Evolutionary conservation across 2,797 vertebrate genomes (phyloP), one percentile per base, ranked within the genome.

Genomic region (Acipenser oxyrinchus): DNA sequence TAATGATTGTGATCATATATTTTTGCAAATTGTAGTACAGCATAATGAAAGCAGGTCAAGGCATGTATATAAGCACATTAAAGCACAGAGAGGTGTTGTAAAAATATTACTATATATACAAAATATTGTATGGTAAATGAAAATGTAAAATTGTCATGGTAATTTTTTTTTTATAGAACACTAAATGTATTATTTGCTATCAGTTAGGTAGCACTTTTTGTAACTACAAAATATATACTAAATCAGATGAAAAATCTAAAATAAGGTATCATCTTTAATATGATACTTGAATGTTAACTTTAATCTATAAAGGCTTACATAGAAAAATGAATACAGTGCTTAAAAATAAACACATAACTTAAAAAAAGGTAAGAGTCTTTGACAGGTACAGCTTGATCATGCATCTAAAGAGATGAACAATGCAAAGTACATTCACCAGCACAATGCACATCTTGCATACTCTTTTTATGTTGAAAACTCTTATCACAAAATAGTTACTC

Each of bases 371-470:
- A 78, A 85, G 18, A 1, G 82, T 81, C 66, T 83, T 71, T 76
- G 78, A 83, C 81, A 78, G 75, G 76, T 71, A 81, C 76, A 78
- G 75, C 79, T 76, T 81, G 85, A 86, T 89, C 82, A 86, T 88
- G 81, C 83, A 87, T 86, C 89, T 90, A 90, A 89, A 89, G 75
- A 88, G 87, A 90, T 87, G 82, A 86, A 78, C 85, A 76, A 84
- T 74, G 74, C 78, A 80, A 69, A 80, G 66, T 76, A 82, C 51
- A 12, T 51, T 51, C 49, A 51, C 49, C 37, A 64, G 49, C 51
- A 48, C 63, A 13, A 49, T 51, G 63, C 53, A 64, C 52, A 64
- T 51, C 63, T 23, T 64, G 49, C n/a, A 51, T 49, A 18, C 18
- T 1, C 18, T 64, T 64, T 64, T 64, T 64, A 64, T 64, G 63